Evolutionary conservation across 2,113 vertebrate genomes (phyloP).

Genomic region (Hiodon tergisus): DNA sequence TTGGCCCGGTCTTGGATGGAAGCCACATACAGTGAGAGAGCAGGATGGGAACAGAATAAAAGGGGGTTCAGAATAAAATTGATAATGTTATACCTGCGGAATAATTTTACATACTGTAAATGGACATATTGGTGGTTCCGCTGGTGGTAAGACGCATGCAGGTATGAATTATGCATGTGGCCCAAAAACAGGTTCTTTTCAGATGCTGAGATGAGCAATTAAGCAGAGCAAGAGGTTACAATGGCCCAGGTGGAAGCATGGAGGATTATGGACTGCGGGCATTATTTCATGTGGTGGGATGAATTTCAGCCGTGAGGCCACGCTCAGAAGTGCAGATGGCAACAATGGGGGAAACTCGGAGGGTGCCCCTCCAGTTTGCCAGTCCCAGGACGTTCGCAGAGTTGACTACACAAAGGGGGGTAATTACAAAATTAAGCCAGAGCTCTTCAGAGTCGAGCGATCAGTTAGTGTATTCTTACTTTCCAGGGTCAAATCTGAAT

Average conservation of each 20-base stretch:
- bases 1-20: background rate
- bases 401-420: slow-evolving; percentile 11
- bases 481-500: no score
- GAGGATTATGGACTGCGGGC: slow-evolving; percentile 22
- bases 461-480: no score
- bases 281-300: slow-evolving; percentile 3
- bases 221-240: slow-evolving; percentile 15
- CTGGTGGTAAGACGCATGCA: background rate
- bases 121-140: background rate
- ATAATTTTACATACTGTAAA: slow-evolving; percentile 7
- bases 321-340: background rate
- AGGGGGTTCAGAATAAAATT: background rate
- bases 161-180: slow-evolving; percentile 10
- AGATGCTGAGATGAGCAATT: slow-evolving; percentile 7
- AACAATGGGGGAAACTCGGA: background rate
- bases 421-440: no score
- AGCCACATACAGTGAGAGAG: background rate
- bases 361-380: slow-evolving; percentile 14
- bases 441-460: no score
- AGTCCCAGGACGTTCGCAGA: background rate
- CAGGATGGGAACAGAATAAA: background rate
- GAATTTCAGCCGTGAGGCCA: background rate
- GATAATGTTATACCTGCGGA: background rate
- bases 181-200: slow-evolving; percentile 22
- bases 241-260: slow-evolving; percentile 14